Base-by-base conservation (phyloP, 1,140 invertebrate genomes). In the Cyrtorhinus lividipennis region DNA sequence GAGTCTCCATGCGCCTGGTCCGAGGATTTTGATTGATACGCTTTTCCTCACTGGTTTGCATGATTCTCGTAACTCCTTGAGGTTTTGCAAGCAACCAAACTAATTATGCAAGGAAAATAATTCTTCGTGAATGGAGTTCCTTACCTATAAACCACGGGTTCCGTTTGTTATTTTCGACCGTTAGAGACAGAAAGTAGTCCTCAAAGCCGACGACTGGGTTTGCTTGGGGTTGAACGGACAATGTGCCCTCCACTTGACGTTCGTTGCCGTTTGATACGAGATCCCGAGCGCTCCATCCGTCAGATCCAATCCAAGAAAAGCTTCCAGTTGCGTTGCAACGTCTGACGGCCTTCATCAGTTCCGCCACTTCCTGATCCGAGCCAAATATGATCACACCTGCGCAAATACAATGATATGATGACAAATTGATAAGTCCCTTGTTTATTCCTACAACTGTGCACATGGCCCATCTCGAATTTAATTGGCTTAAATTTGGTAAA, bases 231-330 rank as follows among this genome's bases (percentile, higher is more conserved):
- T 95, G 91, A 0, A 95, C 88, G 5, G 89, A 91, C 62, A 95
- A 78, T 1, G 92, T 94, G n/a, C 89, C 89, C 72, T 92, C 88
- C 1, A 92, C 88, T 72, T 92, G 87, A 0, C 81, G 77, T 73
- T 95, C 92, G 70, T 92, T 92, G 62, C 89, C 90, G 67, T 90
- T 83, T 0, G 86, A 90, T 2, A 95, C 93, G 38, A 95, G 75
- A 30, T 88, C 83, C 25, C 91, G 75, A 0, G 89, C 90, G 70
- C 85, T 88, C 90, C 91, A 94, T 1, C 92, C 93, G 71, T 96
- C 92, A 48, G 89, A 92, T 0, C 92, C 92, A 25, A 96, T 94
- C 93, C 92, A 96, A 24, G 89, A 88, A 76, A 95, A 96, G 53
- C 79, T 80, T 2, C 88, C 87, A 1, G 92, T 94, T n/a, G 87